Percentiles rank a stretch among this genome's conserved stretches.
Evolutionary conservation across 2,797 vertebrate genomes (phyloP).

Genomic region (Phaenicophaeus curvirostris): DNA sequence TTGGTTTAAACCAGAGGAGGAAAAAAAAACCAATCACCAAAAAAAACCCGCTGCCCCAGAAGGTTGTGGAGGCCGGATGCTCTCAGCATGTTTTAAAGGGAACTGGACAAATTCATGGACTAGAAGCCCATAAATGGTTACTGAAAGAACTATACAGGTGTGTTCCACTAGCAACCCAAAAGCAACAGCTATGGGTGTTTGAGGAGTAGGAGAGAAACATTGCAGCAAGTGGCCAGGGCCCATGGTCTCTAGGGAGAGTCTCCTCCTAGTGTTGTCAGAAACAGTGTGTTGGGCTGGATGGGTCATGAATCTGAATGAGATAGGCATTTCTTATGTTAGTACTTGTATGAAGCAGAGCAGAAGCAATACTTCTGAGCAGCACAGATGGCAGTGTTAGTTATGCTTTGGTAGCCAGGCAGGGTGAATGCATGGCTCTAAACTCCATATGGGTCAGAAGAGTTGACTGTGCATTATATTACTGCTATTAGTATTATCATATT

Average conservation of each 20-base stretch:
- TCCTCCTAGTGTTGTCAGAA: not conserved
- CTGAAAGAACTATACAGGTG: not conserved
- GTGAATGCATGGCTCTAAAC: not conserved
- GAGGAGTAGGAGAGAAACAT: not conserved
- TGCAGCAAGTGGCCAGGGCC: not conserved
- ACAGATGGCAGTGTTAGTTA: not conserved
- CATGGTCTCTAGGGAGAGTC: not conserved
- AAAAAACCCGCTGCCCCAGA: not conserved
- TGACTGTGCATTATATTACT: not conserved
- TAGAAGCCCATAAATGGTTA: not conserved
- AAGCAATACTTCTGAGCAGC: not conserved
- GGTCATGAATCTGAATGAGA: accelerated
- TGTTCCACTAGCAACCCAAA: not conserved
- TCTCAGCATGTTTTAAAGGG: not conserved
- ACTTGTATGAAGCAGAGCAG: not conserved
- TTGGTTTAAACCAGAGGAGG: not conserved
- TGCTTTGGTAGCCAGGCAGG: not conserved
- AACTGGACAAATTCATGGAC: not conserved
- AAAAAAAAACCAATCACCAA: no score
- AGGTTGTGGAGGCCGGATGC: not conserved
- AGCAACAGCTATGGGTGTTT: not conserved
- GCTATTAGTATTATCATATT: not conserved
- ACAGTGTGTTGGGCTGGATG: accelerated
- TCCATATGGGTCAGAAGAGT: not conserved
- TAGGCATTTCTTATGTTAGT: not conserved